Evolutionary conservation across 1,140 invertebrate species (phyloP), one percentile per base, ranked within the genome.

Genomic region (Zelostemma sp.): DNA sequence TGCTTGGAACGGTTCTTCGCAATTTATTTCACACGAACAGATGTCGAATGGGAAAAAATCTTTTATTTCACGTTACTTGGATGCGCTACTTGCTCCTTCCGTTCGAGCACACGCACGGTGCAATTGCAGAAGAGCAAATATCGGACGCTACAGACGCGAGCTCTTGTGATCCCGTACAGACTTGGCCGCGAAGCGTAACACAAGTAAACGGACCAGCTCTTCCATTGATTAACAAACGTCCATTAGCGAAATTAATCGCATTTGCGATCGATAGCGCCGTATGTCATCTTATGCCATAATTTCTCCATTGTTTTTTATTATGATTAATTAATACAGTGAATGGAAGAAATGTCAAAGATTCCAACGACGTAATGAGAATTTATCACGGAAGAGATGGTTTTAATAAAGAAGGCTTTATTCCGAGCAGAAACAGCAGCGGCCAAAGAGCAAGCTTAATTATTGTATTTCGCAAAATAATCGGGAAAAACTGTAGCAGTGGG

Each of bases 221-320:
- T 77, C 68, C 81, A 83, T 83, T 78, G 81, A 83, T 83, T 82
- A 80, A 76, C 71, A 72, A 75, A 73, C 68, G 61, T 61, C 80
- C 77, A 81, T 83, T 83, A 82, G 75, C 68, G 66, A 82, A 82
- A 83, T 82, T 83, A 81, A 81, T 80, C 77, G 74, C 62, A 63
- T 59, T 59, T 57, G 62, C 58, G 67, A 74, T 73, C 75, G 74
- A 77, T 77, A 75, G 59, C 66, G 16, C 55, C 62, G 38, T 41
- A 41, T 19, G n/a, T 41, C 55, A n/a, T n/a, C n/a, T n/a, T n/a
- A n/a, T n/a, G n/a, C n/a, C n/a, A n/a, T n/a, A n/a, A n/a, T n/a
- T n/a, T n/a, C n/a, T n/a, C n/a, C n/a, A n/a, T n/a, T n/a, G n/a
- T n/a, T n/a, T n/a, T n/a, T n/a, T n/a, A n/a, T n/a, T n/a, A n/a